Base-by-base conservation (phyloP, 2,888 invertebrate species). In the Drosophila neotestacea region DNA sequence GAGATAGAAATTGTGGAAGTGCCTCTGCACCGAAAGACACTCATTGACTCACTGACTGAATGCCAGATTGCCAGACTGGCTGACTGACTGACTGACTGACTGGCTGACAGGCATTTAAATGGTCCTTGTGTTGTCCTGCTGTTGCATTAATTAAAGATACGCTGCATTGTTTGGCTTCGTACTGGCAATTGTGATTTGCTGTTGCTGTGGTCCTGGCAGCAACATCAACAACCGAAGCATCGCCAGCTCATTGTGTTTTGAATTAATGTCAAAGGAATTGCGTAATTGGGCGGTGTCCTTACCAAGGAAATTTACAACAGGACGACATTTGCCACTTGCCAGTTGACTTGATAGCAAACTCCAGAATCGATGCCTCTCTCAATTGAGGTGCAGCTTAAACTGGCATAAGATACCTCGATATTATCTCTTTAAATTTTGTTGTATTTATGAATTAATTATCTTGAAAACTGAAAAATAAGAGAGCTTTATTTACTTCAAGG, bases 81-180 rank as follows among this genome's bases (percentile, higher is more conserved):
- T 42, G 48, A 51, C 41, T 46, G 58, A 28, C 60, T 9, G 56
- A 22, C 42, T 56, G 48, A 46, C 44, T 42, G 55, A 34, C 39
- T 52, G 41, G 0, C 47, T 50, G 77, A 42, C 70, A 55, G 70
- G 30, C 77, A 73, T 79, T 80, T 73, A 79, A 82, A 79, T 79
- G 50, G 64, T 69, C 71, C 73, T 64, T 48, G 61, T 70, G 62
- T 46, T 51, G 63, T 46, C 13, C 77, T 67, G 61, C 38, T 70
- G 64, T 61, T 75, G 71, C 78, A 81, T 80, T 81, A 82, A 81
- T 82, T 81, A 79, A 81, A 82, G 82, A 77, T 82, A 68, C 70
- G 70, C 74, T 66, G 67, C 81, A 76, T 73, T 76, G 76, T 78
- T 76, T 62, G 64, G 27, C 61, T 44, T 51, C 51, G 47, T 38